Conservation (phyloP, 2,797 vertebrate species). For the Ciconia nigra region DNA sequence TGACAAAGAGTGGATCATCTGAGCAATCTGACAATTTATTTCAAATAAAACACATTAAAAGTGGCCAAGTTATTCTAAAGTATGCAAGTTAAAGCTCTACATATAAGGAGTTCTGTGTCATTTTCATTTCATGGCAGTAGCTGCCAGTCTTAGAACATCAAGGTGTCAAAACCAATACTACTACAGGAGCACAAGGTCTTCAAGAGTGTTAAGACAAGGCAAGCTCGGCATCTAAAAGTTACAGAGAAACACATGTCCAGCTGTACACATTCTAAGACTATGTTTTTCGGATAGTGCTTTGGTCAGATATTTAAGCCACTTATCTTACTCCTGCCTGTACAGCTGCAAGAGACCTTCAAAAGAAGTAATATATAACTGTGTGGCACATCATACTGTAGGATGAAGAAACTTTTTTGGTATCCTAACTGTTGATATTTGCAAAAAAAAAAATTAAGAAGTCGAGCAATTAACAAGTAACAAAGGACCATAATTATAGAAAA, state of each 20-base stretch:
- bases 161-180: neutral
- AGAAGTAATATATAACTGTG: neutral
- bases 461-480: neutral
- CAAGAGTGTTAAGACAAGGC: neutral
- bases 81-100: neutral
- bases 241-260: neutral
- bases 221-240: neutral
- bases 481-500: neutral
- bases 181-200: neutral
- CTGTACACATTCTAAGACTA: neutral
- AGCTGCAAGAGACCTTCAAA: neutral
- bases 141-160: neutral
- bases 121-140: neutral
- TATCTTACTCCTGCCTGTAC: neutral
- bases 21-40: neutral
- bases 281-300: neutral
- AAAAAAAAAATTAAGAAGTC: neutral
- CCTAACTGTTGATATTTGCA: neutral
- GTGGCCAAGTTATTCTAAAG: neutral
- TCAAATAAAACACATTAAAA: constrained; percentile 4
- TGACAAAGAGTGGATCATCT: neutral
- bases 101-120: neutral
- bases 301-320: neutral
- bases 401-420: neutral
- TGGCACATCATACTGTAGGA: fast-evolving